Evolutionary conservation across 2,113 vertebrate species (phyloP).

Genomic region (Oreochromis tanganicae): DNA sequence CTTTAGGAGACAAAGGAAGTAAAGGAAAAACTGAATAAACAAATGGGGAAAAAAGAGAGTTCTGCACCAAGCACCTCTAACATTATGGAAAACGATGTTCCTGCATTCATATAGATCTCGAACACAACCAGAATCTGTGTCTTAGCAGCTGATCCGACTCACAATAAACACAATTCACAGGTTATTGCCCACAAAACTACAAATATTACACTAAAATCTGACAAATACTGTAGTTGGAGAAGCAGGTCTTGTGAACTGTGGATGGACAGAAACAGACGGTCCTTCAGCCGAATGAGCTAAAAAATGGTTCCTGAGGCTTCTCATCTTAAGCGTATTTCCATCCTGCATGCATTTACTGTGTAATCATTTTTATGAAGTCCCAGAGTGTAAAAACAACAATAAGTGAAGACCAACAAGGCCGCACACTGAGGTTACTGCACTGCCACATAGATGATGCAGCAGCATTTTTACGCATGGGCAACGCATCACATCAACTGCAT

Average conservation of each 20-base stretch:
- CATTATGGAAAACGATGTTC: not conserved
- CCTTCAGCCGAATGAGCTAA: not conserved
- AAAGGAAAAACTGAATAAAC: not conserved
- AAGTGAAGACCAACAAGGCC: not conserved
- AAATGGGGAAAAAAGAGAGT: not conserved
- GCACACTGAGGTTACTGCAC: not conserved
- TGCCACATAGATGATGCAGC: not conserved
- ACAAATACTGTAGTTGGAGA: not conserved
- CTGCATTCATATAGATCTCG: not conserved
- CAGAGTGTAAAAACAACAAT: not conserved
- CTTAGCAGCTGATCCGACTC: not conserved
- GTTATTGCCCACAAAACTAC: not conserved
- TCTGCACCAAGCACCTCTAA: not conserved
- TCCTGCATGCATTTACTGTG: not conserved
- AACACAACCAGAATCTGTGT: not conserved
- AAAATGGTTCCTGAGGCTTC: not conserved
- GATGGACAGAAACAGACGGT: not conserved
- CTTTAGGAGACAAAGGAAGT: not conserved
- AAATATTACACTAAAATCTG: not conserved
- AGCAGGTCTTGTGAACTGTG: not conserved
- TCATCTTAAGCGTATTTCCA: not conserved
- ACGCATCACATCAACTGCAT: not conserved
- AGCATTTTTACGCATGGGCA: not conserved
- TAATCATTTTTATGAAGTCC: not conserved
- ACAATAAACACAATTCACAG: not conserved